Evolutionary conservation across 1,140 invertebrate genomes (phyloP).

Genomic region (Delia radicum): DNA sequence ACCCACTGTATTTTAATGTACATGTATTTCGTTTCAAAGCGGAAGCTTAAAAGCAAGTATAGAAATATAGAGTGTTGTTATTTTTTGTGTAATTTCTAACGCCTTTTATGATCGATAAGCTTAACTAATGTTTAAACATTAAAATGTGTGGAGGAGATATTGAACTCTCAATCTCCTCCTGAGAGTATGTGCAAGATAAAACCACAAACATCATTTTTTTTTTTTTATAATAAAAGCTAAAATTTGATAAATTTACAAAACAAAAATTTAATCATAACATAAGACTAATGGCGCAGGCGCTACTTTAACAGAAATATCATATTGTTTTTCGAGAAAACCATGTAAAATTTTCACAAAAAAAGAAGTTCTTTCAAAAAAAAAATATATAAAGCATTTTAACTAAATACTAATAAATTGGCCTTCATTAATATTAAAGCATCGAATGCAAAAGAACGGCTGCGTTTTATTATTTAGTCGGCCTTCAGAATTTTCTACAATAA

Average conservation of each 20-base stretch:
- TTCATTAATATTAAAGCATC: background rate
- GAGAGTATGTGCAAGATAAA: no score
- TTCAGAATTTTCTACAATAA: background rate
- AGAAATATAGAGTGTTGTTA: constrained; percentile 7
- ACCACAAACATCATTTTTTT: no score
- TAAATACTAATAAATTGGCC: background rate
- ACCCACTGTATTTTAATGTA: background rate
- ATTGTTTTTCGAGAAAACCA: background rate
- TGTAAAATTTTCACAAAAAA: background rate
- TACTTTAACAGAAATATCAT: background rate
- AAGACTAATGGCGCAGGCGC: background rate
- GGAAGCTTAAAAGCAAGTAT: constrained; percentile 28
- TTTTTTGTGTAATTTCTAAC: constrained; percentile 30
- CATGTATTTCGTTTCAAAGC: constrained; percentile 22
- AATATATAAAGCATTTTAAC: background rate
- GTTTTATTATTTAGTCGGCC: background rate
- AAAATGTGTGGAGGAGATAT: background rate
- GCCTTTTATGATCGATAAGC: constrained; percentile 29
- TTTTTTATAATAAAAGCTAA: background rate
- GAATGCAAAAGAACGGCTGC: background rate
- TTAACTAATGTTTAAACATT: constrained; percentile 12
- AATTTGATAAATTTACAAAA: background rate
- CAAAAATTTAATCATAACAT: background rate
- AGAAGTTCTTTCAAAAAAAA: background rate
- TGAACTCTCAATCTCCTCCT: background rate